Percentiles rank a stretch among this genome's conserved stretches.
Conservation (phyloP, 30 jellyfish, hydroid and myxozoan species). For the Aurelia sp. region DNA sequence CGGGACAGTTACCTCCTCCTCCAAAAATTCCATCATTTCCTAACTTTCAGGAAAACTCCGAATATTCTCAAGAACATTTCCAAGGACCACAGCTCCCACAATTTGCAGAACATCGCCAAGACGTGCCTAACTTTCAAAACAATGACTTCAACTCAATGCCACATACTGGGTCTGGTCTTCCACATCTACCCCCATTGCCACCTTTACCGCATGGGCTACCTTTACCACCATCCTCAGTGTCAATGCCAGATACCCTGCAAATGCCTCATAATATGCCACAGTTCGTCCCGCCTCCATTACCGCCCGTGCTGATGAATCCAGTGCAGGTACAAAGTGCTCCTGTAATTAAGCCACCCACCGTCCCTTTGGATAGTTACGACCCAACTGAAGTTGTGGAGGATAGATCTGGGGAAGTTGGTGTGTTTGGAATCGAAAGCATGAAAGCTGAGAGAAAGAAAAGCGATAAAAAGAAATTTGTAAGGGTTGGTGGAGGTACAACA, state of each 20-base stretch:
- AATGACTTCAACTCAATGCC: slow-evolving; percentile 18
- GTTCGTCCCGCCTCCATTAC: slow-evolving; percentile 84
- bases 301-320: slow-evolving; percentile 80
- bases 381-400: slow-evolving; percentile 63
- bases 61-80: slow-evolving; percentile 20
- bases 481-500: slow-evolving; percentile 96
- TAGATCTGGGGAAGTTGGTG: slow-evolving; percentile 50
- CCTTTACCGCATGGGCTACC: slow-evolving; percentile 12
- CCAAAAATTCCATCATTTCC: slow-evolving; percentile 85
- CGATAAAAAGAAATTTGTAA: slow-evolving; percentile 84
- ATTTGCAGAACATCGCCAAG: background rate
- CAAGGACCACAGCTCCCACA: slow-evolving; percentile 39
- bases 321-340: slow-evolving; percentile 64
- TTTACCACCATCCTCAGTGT: slow-evolving; percentile 58
- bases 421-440: slow-evolving; percentile 17
- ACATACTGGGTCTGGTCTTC: slow-evolving; percentile 37
- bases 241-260: slow-evolving; percentile 30
- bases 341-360: slow-evolving; percentile 79
- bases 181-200: slow-evolving; percentile 24
- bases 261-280: slow-evolving; percentile 44
- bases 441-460: slow-evolving; percentile 53
- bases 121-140: slow-evolving; percentile 1
- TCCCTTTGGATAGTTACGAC: slow-evolving; percentile 68
- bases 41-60: slow-evolving; percentile 15
- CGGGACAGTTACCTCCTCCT: slow-evolving; percentile 98